Base-by-base conservation (phyloP, 2,888 invertebrate genomes). In the Scaptomyza caliginosa region DNA sequence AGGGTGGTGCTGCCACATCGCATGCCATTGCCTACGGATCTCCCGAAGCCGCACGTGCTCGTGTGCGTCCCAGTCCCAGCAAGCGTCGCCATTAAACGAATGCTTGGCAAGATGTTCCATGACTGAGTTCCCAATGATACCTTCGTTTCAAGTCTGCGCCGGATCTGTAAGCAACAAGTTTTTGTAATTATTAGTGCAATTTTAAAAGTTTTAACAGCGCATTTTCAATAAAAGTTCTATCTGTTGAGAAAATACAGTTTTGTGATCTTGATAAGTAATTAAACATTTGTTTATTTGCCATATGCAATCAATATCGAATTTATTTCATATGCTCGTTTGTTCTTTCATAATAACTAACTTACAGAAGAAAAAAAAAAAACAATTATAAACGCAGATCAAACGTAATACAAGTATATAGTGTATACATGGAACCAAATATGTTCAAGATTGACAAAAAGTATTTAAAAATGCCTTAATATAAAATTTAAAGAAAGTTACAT, bases 21-120 rank as follows among this genome's bases (percentile, higher is more conserved):
- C 91, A 91, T 55, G 92, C 92, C 59, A 91, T 91, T 36, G 92
- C 92, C 23, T 92, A 92, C 51, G 92, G 92, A 24, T 89, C 89
- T 1, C 91, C 91, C 26, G 90, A 91, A 17, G 76, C 88, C 13
- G 89, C 74, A 4, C 88, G 88, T 51, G 78, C 86, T 26, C 89
- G 89, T 34, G 72, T 68, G 39, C 90, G 85, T 56, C 88, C 90
- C 49, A 58, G 56, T 59, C 87, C 88, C 63, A 84, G 82, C 84
- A 88, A 88, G 70, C 75, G 83, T 62, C 81, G 81, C 51, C 89
- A 89, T 36, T 85, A 80, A 77, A 42, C 51, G 26, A 17, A 17
- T 36, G 26, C 4, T 34, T 24, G 46, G 34, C 46, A 36, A 42
- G 17, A 28, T 32, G 49, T 43, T 52, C 39, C 71, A 48, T 45